Evolutionary conservation across 2,113 vertebrate species (phyloP).

Genomic region (Pelvicachromis taeniatus): DNA sequence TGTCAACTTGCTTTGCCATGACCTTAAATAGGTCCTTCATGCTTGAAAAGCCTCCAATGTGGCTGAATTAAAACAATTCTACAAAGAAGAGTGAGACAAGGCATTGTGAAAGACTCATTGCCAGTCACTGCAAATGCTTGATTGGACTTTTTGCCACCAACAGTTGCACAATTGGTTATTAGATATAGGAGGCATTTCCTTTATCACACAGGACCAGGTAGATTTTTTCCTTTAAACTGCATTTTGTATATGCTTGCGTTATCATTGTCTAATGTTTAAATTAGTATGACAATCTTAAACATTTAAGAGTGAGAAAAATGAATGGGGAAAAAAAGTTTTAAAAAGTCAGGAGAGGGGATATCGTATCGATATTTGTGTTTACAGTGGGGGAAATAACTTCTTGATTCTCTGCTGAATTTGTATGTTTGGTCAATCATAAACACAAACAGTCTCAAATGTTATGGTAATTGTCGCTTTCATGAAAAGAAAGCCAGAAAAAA

Average conservation of each 20-base stretch:
- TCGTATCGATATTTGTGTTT: neutral
- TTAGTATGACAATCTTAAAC: neutral
- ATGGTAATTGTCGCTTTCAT: neutral
- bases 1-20: neutral
- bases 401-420: neutral
- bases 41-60: neutral
- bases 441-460: neutral
- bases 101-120: neutral
- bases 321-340: neutral
- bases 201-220: neutral
- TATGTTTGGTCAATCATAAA: neutral
- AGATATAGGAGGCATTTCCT: neutral
- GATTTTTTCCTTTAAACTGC: neutral
- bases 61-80: neutral
- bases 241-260: neutral
- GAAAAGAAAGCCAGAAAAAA: no score
- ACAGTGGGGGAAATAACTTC: accelerated
- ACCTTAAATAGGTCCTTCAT: neutral
- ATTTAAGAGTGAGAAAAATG: neutral
- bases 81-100: neutral
- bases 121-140: neutral
- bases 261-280: neutral
- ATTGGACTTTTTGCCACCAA: neutral
- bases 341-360: neutral
- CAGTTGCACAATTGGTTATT: neutral